Base-by-base conservation (phyloP, 1,140 invertebrate genomes). In the Schlechtendalia chinensis region DNA sequence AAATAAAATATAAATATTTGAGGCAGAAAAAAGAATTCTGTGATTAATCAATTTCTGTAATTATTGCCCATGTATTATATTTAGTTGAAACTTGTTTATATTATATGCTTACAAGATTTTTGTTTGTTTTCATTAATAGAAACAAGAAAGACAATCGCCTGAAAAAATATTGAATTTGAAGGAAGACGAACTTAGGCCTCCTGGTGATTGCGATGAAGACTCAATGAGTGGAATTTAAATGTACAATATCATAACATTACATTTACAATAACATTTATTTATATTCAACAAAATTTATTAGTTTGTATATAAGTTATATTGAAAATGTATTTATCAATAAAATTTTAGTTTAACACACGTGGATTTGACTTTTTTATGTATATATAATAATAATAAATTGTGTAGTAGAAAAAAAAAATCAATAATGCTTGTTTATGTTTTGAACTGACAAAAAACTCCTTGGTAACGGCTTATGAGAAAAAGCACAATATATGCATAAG, bases 161-260 rank as follows among this genome's bases (percentile, higher is more conserved):
- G 75, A 79, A 61, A 61, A 47, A 14, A 22, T 77, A 47, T 29
- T 32, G 6, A 61, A 63, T 79, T 19, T 79, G 32, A 79, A 45
- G 50, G 75, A 79, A n/a, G 75, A 79, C 17, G 75, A 79, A 50
- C 39, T 79, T 63, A 79, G 75, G 17, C 75, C 75, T 50, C 75
- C 75, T 22, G 75, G 75, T 50, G 75, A 79, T 61, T 58, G 58
- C 45, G 75, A 79, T 12, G 75, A 79, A 47, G 75, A 79, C 22
- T 61, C 58, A 50, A 63, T 63, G 8, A 79, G 22, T 17, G 58
- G 17, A 47, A 63, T 63, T 19, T 77, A 59, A 56, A 39, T 74
- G 45, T 50, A 17, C 27, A 0, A 69, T 10, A 63, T 32, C 59
- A 29, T 27, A 50, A 22, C 1, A 24, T 12, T 69, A 50, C 16